A percentile compares a stretch with the other conserved stretches of the same genome.
phyloP scores from a whole-genome alignment of 53 echinoderm and acorn worm genomes.

The Crossaster papposus region DNA sequence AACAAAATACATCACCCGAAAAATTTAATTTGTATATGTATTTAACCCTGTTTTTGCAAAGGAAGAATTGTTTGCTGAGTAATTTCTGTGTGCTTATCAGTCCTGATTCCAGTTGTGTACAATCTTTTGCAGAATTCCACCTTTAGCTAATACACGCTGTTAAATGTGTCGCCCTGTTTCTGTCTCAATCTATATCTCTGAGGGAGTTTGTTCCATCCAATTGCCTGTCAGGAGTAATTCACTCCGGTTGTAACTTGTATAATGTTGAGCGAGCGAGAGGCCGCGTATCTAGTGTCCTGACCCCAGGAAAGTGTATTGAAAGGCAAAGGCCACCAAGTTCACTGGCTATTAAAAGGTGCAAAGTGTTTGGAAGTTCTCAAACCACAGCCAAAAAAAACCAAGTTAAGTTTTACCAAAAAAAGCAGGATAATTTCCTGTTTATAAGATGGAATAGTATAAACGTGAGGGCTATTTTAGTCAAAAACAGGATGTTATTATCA shows the following conservation, averaged over 20 bases:
- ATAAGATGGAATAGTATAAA: too few species aligned
- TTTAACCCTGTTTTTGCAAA: too few species aligned
- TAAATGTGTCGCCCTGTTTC: neutral
- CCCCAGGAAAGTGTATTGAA: conserved; percentile 11
- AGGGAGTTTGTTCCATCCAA: neutral
- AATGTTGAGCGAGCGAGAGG: neutral
- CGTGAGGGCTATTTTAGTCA: too few species aligned
- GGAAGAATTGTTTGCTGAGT: too few species aligned
- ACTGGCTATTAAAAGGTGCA: conserved; percentile 1
- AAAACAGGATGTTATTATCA: too few species aligned
- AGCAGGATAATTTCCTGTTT: too few species aligned
- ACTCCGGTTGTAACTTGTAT: neutral
- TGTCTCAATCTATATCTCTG: neutral
- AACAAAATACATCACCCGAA: too few species aligned
- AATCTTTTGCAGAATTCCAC: too few species aligned
- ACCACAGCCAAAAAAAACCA: neutral
- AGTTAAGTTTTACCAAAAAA: neutral
- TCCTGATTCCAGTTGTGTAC: too few species aligned
- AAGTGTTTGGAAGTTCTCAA: neutral
- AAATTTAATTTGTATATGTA: too few species aligned
- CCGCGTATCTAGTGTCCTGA: neutral
- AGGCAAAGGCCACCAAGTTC: neutral
- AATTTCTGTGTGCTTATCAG: too few species aligned
- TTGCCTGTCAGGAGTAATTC: conserved; percentile 5
- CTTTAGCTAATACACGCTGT: too few species aligned